Percentiles rank a stretch among this genome's conserved stretches.
Evolutionary conservation across 2,113 vertebrate species (phyloP).

Genomic region (Alethe diademata): DNA sequence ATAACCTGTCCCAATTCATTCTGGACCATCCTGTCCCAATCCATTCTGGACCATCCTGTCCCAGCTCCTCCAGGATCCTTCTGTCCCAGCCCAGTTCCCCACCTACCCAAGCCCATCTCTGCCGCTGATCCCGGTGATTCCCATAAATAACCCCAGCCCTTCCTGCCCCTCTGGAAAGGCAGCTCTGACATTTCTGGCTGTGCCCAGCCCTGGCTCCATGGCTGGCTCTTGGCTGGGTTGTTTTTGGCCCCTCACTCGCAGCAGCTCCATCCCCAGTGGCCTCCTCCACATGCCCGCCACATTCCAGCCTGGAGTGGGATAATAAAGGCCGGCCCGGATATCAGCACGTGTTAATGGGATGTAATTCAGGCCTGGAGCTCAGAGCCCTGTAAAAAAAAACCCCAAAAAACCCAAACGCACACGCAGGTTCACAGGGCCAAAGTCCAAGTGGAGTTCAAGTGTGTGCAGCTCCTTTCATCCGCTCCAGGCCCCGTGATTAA

Average conservation of each 20-base stretch:
- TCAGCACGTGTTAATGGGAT: constrained; percentile 7
- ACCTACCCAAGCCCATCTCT: neutral
- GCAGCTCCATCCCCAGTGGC: neutral
- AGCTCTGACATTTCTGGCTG: neutral
- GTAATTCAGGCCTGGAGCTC: neutral
- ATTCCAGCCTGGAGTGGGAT: neutral
- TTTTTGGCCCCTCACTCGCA: neutral
- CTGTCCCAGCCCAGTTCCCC: neutral
- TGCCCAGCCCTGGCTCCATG: neutral
- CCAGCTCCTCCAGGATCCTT: too few species aligned
- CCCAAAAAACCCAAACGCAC: neutral
- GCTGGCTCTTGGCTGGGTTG: neutral
- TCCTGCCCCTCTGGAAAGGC: neutral
- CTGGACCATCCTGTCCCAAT: neutral
- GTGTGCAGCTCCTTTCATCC: neutral
- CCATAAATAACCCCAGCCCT: neutral
- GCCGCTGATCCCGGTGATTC: neutral
- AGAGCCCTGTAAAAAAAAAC: neutral
- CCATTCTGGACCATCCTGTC: neutral
- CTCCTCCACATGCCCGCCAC: neutral
- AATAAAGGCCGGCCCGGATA: neutral
- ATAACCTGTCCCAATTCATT: too few species aligned
- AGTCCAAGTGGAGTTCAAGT: neutral
- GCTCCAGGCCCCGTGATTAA: neutral
- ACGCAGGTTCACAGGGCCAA: neutral